Conservation (phyloP, 2,797 vertebrate species). For the Smutsia temminckii region DNA sequence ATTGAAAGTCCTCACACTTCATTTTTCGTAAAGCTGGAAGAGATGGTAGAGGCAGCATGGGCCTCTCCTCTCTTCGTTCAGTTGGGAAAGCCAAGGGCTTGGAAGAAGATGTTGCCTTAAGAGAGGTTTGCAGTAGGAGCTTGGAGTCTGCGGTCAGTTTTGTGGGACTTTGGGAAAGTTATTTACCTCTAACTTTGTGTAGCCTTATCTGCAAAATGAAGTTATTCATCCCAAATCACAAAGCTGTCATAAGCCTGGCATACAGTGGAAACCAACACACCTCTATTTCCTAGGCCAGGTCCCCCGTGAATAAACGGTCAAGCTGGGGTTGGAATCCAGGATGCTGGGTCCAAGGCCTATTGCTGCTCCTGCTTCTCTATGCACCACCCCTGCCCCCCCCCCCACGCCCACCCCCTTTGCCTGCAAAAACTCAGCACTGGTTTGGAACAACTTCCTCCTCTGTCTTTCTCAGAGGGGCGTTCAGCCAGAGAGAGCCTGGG, state of each 20-base stretch:
- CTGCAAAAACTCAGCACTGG: accelerated
- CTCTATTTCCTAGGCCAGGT: accelerated
- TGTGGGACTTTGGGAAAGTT: background rate
- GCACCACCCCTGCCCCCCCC: accelerated
- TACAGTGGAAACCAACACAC: accelerated
- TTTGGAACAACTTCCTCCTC: background rate
- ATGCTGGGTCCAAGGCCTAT: background rate
- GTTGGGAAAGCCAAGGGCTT: background rate
- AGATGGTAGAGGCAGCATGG: accelerated
- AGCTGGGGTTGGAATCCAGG: background rate
- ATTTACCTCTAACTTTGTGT: background rate
- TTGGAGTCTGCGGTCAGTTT: background rate
- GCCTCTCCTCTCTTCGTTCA: background rate
- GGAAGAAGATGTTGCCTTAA: background rate
- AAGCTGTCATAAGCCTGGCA: background rate
- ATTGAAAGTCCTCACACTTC: background rate
- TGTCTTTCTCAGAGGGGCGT: background rate
- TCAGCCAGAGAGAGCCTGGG: accelerated
- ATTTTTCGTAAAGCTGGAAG: background rate
- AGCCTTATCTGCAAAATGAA: background rate
- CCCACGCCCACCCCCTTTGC: too few species aligned
- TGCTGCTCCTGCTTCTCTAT: accelerated
- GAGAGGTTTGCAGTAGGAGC: background rate
- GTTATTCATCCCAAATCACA: background rate
- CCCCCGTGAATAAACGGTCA: background rate